Conservation (phyloP, 2,797 vertebrate genomes). For the Labroides dimidiatus region DNA sequence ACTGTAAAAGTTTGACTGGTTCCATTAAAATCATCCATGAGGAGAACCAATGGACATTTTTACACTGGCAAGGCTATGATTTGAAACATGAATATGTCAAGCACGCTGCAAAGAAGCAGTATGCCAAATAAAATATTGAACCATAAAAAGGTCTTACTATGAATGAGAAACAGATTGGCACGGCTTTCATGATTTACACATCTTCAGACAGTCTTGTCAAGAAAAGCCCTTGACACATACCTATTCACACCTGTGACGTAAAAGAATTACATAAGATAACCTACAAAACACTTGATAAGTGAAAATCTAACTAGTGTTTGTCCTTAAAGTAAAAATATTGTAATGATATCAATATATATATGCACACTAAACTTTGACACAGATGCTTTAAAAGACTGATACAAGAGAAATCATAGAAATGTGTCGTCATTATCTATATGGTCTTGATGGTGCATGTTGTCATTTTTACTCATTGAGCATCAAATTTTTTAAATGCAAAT, state of each 20-base stretch:
- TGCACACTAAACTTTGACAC: no score
- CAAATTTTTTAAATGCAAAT: constrained; percentile 2
- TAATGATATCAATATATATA: no score
- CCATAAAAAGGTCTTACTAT: constrained; percentile 9
- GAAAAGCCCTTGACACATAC: no score
- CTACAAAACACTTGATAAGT: no score
- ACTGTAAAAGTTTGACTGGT: not conserved
- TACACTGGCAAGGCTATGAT: not conserved
- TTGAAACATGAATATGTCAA: constrained; percentile 2
- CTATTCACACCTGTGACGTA: no score
- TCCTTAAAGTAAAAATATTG: no score
- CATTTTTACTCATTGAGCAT: not conserved
- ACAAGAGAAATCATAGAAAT: no score
- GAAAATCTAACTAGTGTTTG: no score
- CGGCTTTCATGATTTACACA: not conserved
- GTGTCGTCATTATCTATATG: no score
- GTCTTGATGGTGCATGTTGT: not conserved
- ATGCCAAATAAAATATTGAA: constrained; percentile 13
- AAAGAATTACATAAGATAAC: no score
- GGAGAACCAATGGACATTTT: not conserved
- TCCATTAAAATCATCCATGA: not conserved
- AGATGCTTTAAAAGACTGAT: no score
- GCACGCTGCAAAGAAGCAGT: not conserved
- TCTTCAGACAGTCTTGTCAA: no score
- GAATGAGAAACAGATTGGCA: not conserved